Base-by-base conservation (phyloP, 2,113 vertebrate species). In the Heterotilapia buettikoferi region DNA sequence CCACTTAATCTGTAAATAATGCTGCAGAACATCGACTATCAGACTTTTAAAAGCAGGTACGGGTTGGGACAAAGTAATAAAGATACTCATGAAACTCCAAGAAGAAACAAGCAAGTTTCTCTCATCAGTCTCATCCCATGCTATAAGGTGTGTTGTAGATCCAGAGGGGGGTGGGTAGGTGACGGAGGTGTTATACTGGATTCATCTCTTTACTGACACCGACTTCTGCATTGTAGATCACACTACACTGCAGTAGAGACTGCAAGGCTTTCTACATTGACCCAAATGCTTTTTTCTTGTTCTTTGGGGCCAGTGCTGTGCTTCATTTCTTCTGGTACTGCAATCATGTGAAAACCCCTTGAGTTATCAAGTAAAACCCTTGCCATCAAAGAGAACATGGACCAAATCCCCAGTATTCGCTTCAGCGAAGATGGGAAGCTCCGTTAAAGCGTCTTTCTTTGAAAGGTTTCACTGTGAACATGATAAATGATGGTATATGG, bases 211-310 rank as follows among this genome's bases (percentile, higher is more conserved):
- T 7, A 83, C 26, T 13, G 61, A 78, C 38, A 21, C 59, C 1
- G 61, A 82, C 26, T 86, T 84, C 33, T 88, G 76, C 88, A 86
- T 76, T 79, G 40, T 68, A 43, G 86, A 66, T 81, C 82, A 85
- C 76, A 78, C 59, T 29, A 73, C 66, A 63, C 33, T n/a, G 7
- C 36, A 90, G 24, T 2, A 61, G 6, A 84, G 13, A 47, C 83
- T 33, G 16, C 4, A 38, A 80, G 82, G 63, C 43, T 63, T 89
- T 21, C 85, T 13, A 71, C 50, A 26, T 2, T 93, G 90, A 94
- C 93, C 92, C 90, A 93, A 96, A 96, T 94, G 93, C 56, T 36
- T 92, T 95, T 95, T 90, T 87, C 87, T 91, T 95, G 93, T 96
- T 95, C 88, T 89, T 89, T 26, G 31, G 29, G 29, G 68, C 24